Conservation (phyloP, 1,140 invertebrate species). For the Lethrus apterus region DNA sequence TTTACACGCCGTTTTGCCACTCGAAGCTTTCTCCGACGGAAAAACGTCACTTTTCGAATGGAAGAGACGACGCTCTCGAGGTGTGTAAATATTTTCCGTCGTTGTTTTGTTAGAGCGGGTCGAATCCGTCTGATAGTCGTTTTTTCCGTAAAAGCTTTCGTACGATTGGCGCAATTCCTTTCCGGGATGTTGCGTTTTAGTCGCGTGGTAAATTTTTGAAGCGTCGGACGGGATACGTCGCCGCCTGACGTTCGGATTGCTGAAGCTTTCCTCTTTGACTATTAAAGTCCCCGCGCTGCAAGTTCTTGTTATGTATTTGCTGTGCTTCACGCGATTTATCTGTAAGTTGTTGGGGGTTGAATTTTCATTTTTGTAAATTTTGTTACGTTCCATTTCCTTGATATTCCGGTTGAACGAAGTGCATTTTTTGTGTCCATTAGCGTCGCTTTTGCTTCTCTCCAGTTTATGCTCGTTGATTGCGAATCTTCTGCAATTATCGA, state of each 20-base stretch:
- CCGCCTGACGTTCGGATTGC: constrained; percentile 31
- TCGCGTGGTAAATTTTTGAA: background rate
- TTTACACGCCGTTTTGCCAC: too few relatives aligned
- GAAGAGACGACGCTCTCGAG: background rate
- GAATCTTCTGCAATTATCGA: background rate
- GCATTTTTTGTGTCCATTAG: constrained; percentile 20
- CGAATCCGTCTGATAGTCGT: constrained; percentile 9
- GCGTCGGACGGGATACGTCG: constrained; percentile 17
- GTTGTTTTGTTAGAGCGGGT: background rate
- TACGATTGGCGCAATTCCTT: constrained; percentile 2
- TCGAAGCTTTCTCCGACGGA: constrained; percentile 3
- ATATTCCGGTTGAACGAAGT: too few relatives aligned
- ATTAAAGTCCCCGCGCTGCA: constrained; percentile 46
- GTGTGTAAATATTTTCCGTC: constrained; percentile 1
- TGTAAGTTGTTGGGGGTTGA: background rate
- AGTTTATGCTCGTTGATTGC: constrained; percentile 11
- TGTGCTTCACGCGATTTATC: constrained; percentile 14
- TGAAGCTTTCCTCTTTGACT: constrained; percentile 44
- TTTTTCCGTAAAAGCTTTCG: background rate
- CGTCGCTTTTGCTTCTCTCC: constrained; percentile 25
- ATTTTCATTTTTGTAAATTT: background rate
- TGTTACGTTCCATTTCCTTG: background rate
- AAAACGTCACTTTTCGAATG: constrained; percentile 4
- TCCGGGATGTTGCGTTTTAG: background rate
- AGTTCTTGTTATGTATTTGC: constrained; percentile 41